phyloP scores from a whole-genome alignment of 1,140 invertebrate species.

The Drosophila kohkoa region DNA sequence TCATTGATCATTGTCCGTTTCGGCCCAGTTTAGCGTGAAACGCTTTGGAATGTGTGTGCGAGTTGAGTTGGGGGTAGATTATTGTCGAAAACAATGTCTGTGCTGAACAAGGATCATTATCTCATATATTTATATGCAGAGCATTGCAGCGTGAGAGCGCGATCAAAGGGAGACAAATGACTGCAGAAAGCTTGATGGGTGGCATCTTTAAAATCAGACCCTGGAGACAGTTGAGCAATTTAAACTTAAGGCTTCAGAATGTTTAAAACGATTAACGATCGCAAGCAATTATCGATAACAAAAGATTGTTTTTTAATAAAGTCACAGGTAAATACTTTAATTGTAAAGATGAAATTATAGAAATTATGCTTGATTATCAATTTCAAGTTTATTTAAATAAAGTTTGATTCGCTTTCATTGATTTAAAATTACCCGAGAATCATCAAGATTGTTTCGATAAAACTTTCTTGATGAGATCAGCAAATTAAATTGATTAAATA shows the following conservation, averaged over 20 bases:
- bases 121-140: constrained; percentile 14
- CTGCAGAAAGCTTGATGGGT: constrained; percentile 13
- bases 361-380: too few relatives aligned
- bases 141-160: constrained; percentile 35
- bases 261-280: background rate
- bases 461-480: too few relatives aligned
- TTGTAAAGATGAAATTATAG: too few relatives aligned
- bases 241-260: background rate
- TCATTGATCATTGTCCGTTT: constrained; percentile 31
- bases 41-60: constrained; percentile 34
- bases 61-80: constrained; percentile 4
- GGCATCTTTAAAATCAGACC: background rate
- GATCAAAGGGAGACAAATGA: constrained; percentile 17
- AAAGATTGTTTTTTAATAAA: background rate
- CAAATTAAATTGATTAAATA: too few relatives aligned
- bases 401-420: too few relatives aligned
- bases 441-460: too few relatives aligned
- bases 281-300: background rate
- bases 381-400: too few relatives aligned
- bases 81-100: background rate
- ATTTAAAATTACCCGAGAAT: too few relatives aligned
- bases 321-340: too few relatives aligned
- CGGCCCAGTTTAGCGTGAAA: constrained; percentile 49
- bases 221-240: constrained; percentile 3
- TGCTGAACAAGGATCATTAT: constrained; percentile 29